Base-by-base conservation (phyloP, 2,888 invertebrate genomes). In the Diploptera punctata region DNA sequence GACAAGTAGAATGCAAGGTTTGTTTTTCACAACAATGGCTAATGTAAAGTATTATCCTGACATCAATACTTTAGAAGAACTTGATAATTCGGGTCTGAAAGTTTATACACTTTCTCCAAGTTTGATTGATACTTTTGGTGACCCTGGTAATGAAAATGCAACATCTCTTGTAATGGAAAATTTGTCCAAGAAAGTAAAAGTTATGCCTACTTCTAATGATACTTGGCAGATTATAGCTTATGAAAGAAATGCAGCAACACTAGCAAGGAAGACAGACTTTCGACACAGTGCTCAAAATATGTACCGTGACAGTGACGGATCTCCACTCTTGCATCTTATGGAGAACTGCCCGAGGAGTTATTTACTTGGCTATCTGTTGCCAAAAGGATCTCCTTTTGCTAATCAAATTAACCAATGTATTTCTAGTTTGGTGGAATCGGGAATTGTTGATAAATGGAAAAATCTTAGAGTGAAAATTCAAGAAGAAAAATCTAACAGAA, bases 41-140 rank as follows among this genome's bases (percentile, higher is more conserved):
- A 65, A 65, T n/a, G 43, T 44, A 3, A 44, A 24, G 1, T 65
- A 65, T 19, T 65, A 65, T 24, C 24, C 65, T 1, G 65, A 65
- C 7, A 65, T 65, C 18, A 24, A 65, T n/a, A 65, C 65, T 1
- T 33, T 65, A 1, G 44, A 65, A 31, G 16, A 44, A 44, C 7
- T 65, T 10, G 21, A 65, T 13, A 19, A 21, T 10, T 65, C 65
- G 1, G 65, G 44, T 24, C 21, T 65, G n/a, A 19, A 13, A 9
- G 26, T 65, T 19, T 44, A 26, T 31, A 65, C 65, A n/a, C 4
- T 7, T 24, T 65, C 65, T 16, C 65, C 65, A 7, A 43, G 16
- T 10, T 24, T 65, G 5, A n/a, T 26, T 13, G 65, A 65, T 13
- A 65, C 65, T 16, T 65, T 65, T 44, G 65, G 65, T 0, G 0